A percentile compares a stretch with the other conserved stretches of the same genome.
Evolutionary conservation across 2,797 vertebrate species (phyloP).

Genomic region (Dendrocincla fuliginosa): DNA sequence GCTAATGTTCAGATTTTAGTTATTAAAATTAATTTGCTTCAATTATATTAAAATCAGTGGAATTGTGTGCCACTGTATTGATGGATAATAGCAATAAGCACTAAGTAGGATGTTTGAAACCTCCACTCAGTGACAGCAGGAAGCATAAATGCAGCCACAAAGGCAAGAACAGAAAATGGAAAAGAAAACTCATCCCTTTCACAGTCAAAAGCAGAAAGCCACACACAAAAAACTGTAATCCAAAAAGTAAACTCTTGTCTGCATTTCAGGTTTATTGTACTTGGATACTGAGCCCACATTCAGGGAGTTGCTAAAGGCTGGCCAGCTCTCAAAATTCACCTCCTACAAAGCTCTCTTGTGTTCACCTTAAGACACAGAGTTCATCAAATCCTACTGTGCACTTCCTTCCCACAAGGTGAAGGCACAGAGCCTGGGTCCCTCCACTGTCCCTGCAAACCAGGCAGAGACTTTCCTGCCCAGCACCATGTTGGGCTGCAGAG

Average conservation of each 20-base stretch:
- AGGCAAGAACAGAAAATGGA: not conserved
- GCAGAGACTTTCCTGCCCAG: not conserved
- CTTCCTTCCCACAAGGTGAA: not conserved
- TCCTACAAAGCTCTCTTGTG: not conserved
- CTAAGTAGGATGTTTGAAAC: conserved; percentile 52
- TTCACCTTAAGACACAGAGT: not conserved
- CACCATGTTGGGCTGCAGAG: not conserved
- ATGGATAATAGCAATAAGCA: conserved; percentile 70
- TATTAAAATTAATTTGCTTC: conserved; percentile 79
- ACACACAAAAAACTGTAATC: not conserved
- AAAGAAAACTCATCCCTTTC: conserved; percentile 7
- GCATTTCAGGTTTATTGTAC: not conserved
- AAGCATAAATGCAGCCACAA: conserved; percentile 21
- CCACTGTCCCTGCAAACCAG: not conserved
- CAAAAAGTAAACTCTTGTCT: not conserved
- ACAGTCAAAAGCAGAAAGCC: conserved; percentile 11
- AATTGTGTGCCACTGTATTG: conserved; percentile 57
- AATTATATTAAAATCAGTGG: conserved; percentile 72
- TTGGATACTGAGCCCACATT: not conserved
- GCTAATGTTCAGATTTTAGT: conserved; percentile 72
- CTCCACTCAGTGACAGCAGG: conserved; percentile 16
- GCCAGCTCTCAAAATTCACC: not conserved
- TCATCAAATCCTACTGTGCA: not conserved
- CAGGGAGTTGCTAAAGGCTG: not conserved
- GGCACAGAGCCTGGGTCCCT: not conserved